A percentile compares a stretch with the other conserved stretches of the same genome.
These are phyloP conservation scores for Drosophila nebulosa DNA, from an alignment of 1,140 invertebrate genomes.

Conservation along the genomic window DNA sequence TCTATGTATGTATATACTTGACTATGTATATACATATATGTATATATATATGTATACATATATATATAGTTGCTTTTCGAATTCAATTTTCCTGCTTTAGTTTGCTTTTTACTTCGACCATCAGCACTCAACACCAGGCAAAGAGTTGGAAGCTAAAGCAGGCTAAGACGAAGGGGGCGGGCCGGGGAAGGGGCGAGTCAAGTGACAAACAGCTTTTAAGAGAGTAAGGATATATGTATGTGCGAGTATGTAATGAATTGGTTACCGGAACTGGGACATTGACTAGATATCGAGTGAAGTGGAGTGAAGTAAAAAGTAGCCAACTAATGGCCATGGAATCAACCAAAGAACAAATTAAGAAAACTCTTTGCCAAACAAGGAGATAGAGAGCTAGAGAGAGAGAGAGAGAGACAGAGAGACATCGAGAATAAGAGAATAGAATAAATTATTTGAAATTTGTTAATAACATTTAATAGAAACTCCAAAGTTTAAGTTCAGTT, in stretches of 20 bases:
- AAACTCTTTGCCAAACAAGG: neutral
- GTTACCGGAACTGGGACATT: constrained; percentile 3
- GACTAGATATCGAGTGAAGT: neutral
- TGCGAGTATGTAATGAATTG: constrained; percentile 3
- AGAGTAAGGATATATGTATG: neutral
- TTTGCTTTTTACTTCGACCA: constrained; percentile 48
- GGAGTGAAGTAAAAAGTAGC: neutral
- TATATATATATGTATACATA: neutral
- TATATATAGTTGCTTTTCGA: constrained; percentile 23
- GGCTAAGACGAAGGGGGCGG: neutral
- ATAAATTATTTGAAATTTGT: neutral
- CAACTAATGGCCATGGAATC: neutral
- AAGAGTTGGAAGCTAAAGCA: neutral
- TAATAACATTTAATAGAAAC: no score
- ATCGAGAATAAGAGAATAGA: no score
- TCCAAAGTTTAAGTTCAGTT: no score
- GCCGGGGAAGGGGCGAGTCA: constrained; percentile 10
- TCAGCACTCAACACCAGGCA: constrained; percentile 3
- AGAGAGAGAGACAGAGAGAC: neutral
- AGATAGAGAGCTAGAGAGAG: neutral
- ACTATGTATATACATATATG: neutral
- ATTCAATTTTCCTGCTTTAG: constrained; percentile 72
- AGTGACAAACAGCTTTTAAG: constrained; percentile 44
- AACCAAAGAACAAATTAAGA: neutral
- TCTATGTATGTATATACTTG: neutral